These are phyloP conservation scores for Camponotus fellah DNA, from an alignment of 2,888 invertebrate genomes.

Conservation along the genomic window DNA sequence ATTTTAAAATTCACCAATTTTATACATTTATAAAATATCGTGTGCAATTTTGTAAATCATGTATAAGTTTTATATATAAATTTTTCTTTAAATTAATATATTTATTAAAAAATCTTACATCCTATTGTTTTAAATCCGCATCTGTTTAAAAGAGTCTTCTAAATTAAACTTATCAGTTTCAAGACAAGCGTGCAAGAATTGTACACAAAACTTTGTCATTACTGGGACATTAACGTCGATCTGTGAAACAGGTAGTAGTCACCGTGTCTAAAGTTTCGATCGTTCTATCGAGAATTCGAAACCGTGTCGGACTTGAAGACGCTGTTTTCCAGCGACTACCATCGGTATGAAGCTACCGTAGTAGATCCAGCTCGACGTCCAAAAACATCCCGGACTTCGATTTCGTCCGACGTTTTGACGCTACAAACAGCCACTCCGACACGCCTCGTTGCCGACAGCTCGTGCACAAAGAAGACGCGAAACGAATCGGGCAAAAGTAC, in stretches of 20 bases:
- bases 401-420: slow-evolving; percentile 52
- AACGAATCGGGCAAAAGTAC: slow-evolving; percentile 48
- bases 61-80: neutral
- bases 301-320: neutral
- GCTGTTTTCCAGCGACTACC: neutral
- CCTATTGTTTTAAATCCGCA: neutral
- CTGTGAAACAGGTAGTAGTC: neutral
- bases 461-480: slow-evolving; percentile 33
- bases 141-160: neutral
- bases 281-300: neutral
- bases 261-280: neutral
- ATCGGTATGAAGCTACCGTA: neutral
- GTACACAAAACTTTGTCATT: neutral
- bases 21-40: too few relatives aligned
- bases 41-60: too few relatives aligned
- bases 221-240: slow-evolving; percentile 1
- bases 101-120: neutral
- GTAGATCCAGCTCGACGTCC: slow-evolving; percentile 26
- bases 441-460: slow-evolving; percentile 55
- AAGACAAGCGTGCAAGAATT: neutral
- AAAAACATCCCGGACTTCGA: slow-evolving; percentile 49
- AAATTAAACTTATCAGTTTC: neutral
- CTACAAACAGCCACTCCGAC: slow-evolving; percentile 59
- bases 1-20: neutral
- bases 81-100: neutral